Evolutionary conservation across 2,797 vertebrate species (phyloP).

Genomic region (Furcifer pardalis): DNA sequence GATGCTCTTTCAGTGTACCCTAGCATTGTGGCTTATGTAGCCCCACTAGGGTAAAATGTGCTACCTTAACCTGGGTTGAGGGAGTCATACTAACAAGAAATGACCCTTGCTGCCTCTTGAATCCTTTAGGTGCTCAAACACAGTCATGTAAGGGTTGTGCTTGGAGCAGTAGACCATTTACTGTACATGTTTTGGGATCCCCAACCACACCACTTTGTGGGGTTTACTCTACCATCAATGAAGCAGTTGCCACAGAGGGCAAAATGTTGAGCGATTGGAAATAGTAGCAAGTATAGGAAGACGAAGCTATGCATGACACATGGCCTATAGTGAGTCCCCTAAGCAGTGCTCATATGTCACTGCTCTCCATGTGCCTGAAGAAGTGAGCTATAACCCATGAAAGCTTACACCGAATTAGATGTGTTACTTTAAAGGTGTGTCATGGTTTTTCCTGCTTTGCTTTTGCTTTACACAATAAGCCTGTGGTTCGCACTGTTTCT

Average conservation of each 20-base stretch:
- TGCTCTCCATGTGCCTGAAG: too few relatives aligned
- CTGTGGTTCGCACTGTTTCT: too few relatives aligned
- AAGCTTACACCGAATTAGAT: too few relatives aligned
- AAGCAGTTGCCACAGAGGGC: background rate
- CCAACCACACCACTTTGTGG: background rate
- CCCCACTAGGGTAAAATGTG: background rate
- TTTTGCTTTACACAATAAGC: too few relatives aligned
- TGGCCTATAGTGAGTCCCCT: background rate
- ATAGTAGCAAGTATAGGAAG: background rate
- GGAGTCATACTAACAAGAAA: background rate
- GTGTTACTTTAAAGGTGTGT: too few relatives aligned
- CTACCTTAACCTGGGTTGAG: background rate
- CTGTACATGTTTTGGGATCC: background rate
- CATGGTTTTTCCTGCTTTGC: too few relatives aligned
- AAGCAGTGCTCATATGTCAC: background rate
- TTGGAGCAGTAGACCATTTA: background rate
- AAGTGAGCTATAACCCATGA: too few relatives aligned
- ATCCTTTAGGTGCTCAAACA: background rate
- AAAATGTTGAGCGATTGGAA: background rate
- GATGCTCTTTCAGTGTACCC: too few relatives aligned
- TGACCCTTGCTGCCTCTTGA: background rate
- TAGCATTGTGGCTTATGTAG: background rate
- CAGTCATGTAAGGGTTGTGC: too few relatives aligned
- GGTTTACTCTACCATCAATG: background rate
- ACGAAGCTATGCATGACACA: background rate